Percentiles rank a stretch among this genome's conserved stretches.
These are phyloP conservation scores for Diaperis boleti DNA, from an alignment of 2,888 invertebrate species.

Conservation along the genomic window DNA sequence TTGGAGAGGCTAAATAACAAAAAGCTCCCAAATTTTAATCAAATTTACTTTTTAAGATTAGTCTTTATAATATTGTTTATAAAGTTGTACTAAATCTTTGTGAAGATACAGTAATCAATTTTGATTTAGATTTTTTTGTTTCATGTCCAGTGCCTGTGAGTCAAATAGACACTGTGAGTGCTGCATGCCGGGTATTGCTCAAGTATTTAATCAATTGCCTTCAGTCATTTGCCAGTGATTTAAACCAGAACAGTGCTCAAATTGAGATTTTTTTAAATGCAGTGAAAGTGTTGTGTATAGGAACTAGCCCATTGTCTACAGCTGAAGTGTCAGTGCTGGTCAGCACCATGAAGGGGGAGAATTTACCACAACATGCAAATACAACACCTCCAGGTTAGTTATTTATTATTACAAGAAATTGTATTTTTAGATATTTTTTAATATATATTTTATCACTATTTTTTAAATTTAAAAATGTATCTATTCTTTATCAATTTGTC, in stretches of 20 bases:
- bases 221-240: slow-evolving; percentile 58
- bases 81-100: no score
- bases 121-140: neutral
- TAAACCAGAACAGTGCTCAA: slow-evolving; percentile 60
- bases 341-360: slow-evolving; percentile 80
- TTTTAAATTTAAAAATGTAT: no score
- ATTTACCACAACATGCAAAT: slow-evolving; percentile 66
- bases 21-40: no score
- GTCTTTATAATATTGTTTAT: no score
- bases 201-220: slow-evolving; percentile 71
- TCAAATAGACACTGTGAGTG: slow-evolving; percentile 75
- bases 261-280: slow-evolving; percentile 73
- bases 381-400: slow-evolving; percentile 59
- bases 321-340: slow-evolving; percentile 83
- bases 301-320: slow-evolving; percentile 77
- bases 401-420: no score
- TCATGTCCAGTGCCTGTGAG: slow-evolving; percentile 73
- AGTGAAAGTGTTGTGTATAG: slow-evolving; percentile 80
- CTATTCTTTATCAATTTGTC: no score
- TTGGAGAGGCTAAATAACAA: no score
- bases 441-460: no score
- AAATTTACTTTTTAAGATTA: no score
- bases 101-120: no score
- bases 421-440: no score
- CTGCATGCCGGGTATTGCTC: slow-evolving; percentile 77